Evolutionary conservation across 2,113 vertebrate genomes (phyloP).

Genomic region (Sturnus vulgaris): DNA sequence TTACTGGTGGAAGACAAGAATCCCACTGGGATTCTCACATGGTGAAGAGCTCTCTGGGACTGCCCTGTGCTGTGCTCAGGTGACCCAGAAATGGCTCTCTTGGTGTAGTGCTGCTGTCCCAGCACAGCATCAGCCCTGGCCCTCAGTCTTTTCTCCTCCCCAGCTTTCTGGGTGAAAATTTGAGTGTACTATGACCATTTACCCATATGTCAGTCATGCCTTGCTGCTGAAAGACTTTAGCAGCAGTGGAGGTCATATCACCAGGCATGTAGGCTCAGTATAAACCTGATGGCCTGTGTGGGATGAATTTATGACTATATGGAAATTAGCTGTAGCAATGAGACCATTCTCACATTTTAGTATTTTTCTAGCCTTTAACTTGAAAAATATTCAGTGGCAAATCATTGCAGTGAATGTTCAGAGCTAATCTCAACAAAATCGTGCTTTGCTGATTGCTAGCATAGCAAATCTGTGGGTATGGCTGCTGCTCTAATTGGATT

Average conservation of each 20-base stretch:
- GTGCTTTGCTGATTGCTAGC: neutral
- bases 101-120: neutral
- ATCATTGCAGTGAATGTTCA: neutral
- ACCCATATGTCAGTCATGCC: neutral
- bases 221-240: neutral
- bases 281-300: neutral
- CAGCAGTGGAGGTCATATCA: neutral
- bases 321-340: neutral
- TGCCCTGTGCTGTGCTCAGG: neutral
- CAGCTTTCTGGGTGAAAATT: neutral
- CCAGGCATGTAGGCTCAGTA: neutral
- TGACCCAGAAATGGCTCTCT: neutral
- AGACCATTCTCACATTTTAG: neutral
- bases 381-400: neutral
- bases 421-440: neutral
- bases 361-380: constrained; percentile 11
- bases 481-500: constrained; percentile 11
- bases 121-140: neutral
- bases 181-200: neutral
- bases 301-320: neutral
- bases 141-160: neutral
- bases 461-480: neutral
- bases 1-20: neutral
- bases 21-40: neutral
- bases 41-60: neutral